Evolutionary conservation across 2,888 invertebrate species (phyloP), one percentile per base, ranked within the genome.

Genomic region (Pheosia gnoma): DNA sequence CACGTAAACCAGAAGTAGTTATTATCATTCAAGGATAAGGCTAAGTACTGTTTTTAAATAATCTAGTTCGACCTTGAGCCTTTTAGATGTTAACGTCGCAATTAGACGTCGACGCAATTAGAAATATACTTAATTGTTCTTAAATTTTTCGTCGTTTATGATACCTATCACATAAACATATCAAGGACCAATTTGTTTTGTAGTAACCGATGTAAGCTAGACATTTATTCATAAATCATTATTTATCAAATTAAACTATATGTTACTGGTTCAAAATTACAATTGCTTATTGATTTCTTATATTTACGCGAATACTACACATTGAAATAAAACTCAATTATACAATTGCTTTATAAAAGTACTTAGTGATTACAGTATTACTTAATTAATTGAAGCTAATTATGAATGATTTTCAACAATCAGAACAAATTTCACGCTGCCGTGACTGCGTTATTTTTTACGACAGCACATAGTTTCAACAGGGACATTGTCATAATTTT

Each of bases 11-110:
- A 13, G 13, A 7, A 49, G 49, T 49, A 49, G 13, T n/a, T 47
- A n/a, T 51, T 25, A 51, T 51, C 51, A 25, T 7, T 25, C 25
- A 51, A 51, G 7, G 25, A 51, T 11, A 10, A 37, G 36, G 37
- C 36, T 3, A 5, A 7, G 10, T 5, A 54, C 37, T 41, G 25
- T 13, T 41, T 67, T 66, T 58, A 51, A 59, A 60, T 68, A 61
- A 70, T 57, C 13, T 52, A 57, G 58, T 58, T 52, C 60, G 57
- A 65, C 72, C 72, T 72, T 72, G 63, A 66, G 62, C 52, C 45
- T 36, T n/a, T 52, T 55, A 38, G 45, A 60, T 47, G 57, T 57
- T 60, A 43, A 59, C 60, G 5, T 53, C 5, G 37, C 13, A 45
- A 57, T 57, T 55, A 59, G 5, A 41, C n/a, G n/a, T n/a, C n/a